Base-by-base conservation (phyloP, 1,140 invertebrate species). In the Microplitis mediator region DNA sequence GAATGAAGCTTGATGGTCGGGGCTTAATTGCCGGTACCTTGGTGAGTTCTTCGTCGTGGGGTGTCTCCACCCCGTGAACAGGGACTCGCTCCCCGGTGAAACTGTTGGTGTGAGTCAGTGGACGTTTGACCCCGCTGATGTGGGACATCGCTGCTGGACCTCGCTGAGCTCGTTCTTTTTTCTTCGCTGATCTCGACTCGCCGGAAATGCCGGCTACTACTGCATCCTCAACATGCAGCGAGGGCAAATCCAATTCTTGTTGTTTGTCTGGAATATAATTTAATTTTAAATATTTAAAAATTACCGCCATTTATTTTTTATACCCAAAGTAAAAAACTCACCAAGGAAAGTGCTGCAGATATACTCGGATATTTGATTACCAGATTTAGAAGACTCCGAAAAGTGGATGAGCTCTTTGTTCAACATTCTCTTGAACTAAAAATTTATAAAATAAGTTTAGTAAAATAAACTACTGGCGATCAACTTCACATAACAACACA, bases 351-450 rank as follows among this genome's bases (percentile, higher is more conserved):
- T 99, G 74, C 94, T 97, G 89, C 97, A 98, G 86, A 99, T 98
- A 88, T 98, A 99, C 86, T 99, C 97, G 39, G 97, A 98, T 81
- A 99, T 98, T 90, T 99, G 97, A 88, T 98, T 98, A 79, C 97
- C 98, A 73, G 97, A 98, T 89, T 97, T 98, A 86, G 96, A 98
- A 64, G 97, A 98, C 85, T 99, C 98, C 45, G 97, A 98, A 89
- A 99, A 99, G 87, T 99, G 97, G 84, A 95, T 98, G 78, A 99
- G 90, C 88, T 99, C 98, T 89, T 99, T 98, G 90, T 99, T 99
- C 83, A 99, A 91, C 96, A 99, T 98, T 86, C 97, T 92, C 88
- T 99, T 99, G 91, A 99, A 99, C 97, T 99, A 91, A 69, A 94
- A 91, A 77, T 78, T 78, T 63, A 80, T 78, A 76, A 23, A 23